Evolutionary conservation across 2,888 invertebrate species (phyloP).

Genomic region (Catocala sponsa): DNA sequence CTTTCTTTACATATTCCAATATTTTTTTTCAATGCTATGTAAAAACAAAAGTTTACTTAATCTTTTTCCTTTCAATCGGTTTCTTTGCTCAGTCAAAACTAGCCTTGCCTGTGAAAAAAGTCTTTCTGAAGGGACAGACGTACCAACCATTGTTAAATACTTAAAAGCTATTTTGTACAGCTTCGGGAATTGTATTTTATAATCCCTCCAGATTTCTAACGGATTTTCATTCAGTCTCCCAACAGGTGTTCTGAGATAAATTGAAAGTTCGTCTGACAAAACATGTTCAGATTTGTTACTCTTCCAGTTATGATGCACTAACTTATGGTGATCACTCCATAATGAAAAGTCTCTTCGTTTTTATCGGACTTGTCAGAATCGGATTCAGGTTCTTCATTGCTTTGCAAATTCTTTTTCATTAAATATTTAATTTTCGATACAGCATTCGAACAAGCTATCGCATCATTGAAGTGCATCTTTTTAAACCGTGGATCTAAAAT

Average conservation of each 20-base stretch:
- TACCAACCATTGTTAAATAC: slow-evolving; percentile 45
- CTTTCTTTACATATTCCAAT: too few relatives aligned
- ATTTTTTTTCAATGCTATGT: too few relatives aligned
- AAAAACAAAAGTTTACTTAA: neutral
- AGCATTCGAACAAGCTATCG: slow-evolving; percentile 27
- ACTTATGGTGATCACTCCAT: slow-evolving; percentile 43
- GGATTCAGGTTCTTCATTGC: slow-evolving; percentile 18
- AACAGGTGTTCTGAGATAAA: slow-evolving; percentile 39
- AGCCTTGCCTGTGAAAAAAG: neutral
- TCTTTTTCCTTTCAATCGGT: neutral
- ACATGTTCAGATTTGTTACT: slow-evolving; percentile 39
- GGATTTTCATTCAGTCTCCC: slow-evolving; percentile 43
- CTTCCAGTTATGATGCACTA: slow-evolving; percentile 51
- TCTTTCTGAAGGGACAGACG: slow-evolving; percentile 33
- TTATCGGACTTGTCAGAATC: slow-evolving; percentile 46
- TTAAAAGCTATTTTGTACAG: slow-evolving; percentile 41
- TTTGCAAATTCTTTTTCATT: slow-evolving; percentile 26
- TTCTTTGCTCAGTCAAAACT: neutral
- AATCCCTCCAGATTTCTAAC: slow-evolving; percentile 45
- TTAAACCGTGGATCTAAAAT: slow-evolving; percentile 55
- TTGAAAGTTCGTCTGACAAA: slow-evolving; percentile 38
- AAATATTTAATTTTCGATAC: slow-evolving; percentile 22
- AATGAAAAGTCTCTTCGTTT: slow-evolving; percentile 32
- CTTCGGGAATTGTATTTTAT: slow-evolving; percentile 46
- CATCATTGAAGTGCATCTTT: slow-evolving; percentile 48